These are phyloP conservation scores for Drosophila ficusphila DNA, from an alignment of 1,140 invertebrate species.

Conservation along the genomic window DNA sequence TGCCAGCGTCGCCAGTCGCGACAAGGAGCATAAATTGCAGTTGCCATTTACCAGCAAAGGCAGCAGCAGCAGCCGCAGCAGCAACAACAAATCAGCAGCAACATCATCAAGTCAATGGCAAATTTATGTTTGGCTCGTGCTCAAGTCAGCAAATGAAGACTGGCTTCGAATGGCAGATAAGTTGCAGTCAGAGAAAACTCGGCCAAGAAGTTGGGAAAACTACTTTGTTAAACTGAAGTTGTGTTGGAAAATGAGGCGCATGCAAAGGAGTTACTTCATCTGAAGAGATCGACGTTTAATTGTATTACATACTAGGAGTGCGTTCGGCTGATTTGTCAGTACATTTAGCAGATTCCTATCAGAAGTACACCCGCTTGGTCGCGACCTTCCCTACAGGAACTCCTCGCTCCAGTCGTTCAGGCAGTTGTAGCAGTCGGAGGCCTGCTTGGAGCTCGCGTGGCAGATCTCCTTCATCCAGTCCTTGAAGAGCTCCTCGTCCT, in stretches of 20 bases:
- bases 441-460: conserved; percentile 96
- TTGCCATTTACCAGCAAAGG: conserved; percentile 54
- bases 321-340: not conserved
- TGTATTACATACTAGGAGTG: too few species aligned
- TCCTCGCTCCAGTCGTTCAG: conserved; percentile 98
- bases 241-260: too few species aligned
- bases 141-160: conserved; percentile 24
- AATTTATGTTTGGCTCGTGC: conserved; percentile 77
- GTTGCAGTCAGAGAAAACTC: conserved; percentile 5
- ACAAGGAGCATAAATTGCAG: conserved; percentile 60
- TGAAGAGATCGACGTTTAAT: too few species aligned
- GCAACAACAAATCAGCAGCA: conserved; percentile 19
- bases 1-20: conserved; percentile 19
- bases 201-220: too few species aligned
- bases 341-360: not conserved
- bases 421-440: conserved; percentile 96
- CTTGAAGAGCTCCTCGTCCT: conserved; percentile 97
- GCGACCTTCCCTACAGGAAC: conserved; percentile 88
- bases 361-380: not conserved
- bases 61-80: conserved; percentile 35
- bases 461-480: conserved; percentile 98
- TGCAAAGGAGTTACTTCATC: too few species aligned
- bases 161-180: conserved; percentile 31
- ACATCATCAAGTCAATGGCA: conserved; percentile 47
- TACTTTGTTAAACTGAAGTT: too few species aligned